Conservation (phyloP, 1,140 invertebrate species). For the Mycetomoellerius zeteki region DNA sequence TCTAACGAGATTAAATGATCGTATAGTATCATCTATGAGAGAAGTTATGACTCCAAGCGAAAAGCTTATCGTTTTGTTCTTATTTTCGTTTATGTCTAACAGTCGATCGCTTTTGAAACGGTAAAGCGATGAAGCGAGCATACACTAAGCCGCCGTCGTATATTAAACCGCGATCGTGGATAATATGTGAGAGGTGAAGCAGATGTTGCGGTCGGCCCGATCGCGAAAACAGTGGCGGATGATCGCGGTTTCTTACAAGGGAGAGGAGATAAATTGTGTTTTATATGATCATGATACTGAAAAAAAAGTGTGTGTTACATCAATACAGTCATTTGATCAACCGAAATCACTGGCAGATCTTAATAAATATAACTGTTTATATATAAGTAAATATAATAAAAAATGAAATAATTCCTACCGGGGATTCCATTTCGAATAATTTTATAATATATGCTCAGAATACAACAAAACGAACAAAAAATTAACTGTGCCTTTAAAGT, state of each 20-base stretch:
- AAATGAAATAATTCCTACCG: no score
- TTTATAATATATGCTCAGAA: no score
- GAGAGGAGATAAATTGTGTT: conserved; percentile 18
- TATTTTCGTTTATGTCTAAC: conserved; percentile 44
- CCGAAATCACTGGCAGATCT: background rate
- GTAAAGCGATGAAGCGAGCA: conserved; percentile 47
- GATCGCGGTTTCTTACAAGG: conserved; percentile 13
- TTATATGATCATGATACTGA: background rate
- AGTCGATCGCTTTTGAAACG: conserved; percentile 47
- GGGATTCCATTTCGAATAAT: background rate
- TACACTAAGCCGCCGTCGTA: conserved; percentile 42
- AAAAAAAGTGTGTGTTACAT: background rate
- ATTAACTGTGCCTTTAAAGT: no score
- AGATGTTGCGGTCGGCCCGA: conserved; percentile 18
- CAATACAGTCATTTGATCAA: background rate
- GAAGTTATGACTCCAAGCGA: conserved; percentile 39
- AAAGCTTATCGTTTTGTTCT: conserved; percentile 28
- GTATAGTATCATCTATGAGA: conserved; percentile 23
- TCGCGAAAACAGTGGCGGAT: conserved; percentile 45
- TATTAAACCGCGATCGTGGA: conserved; percentile 44
- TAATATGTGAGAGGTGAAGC: background rate
- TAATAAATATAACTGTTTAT: background rate
- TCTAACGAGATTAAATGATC: conserved; percentile 62
- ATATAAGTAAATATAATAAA: background rate
- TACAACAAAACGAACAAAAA: no score